Percentiles rank a stretch among this genome's conserved stretches.
phyloP scores from a whole-genome alignment of 53 echinoderm and acorn worm species.

The Holothuria scabra region DNA sequence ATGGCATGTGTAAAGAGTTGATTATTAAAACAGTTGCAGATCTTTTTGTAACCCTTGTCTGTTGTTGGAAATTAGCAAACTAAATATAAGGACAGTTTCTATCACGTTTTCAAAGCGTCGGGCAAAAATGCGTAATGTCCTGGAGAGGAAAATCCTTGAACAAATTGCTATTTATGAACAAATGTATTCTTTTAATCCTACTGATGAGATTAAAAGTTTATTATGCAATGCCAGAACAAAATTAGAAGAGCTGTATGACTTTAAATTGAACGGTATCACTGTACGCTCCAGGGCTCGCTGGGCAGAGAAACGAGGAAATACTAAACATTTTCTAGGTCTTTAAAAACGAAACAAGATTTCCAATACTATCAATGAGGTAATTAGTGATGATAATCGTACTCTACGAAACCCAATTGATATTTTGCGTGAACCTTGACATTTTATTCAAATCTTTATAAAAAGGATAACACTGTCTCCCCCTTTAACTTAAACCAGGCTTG shows the following conservation, averaged over 20 bases:
- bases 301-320: constrained; percentile 4
- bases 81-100: neutral
- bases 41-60: neutral
- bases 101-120: neutral
- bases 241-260: neutral
- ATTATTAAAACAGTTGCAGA: neutral
- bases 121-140: constrained; percentile 5
- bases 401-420: neutral
- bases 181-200: neutral
- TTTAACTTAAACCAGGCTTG: neutral
- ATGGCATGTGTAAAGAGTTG: neutral
- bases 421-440: neutral
- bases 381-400: neutral
- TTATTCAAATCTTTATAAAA: neutral
- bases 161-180: neutral
- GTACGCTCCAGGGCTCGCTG: neutral
- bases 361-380: neutral
- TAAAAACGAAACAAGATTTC: neutral
- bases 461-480: too few relatives aligned
- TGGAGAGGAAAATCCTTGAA: neutral
- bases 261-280: neutral
- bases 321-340: neutral
- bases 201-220: neutral
- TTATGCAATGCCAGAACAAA: neutral
- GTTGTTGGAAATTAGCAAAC: neutral